Conservation (phyloP, 2,888 invertebrate species). For the Drosophila lacicola region DNA sequence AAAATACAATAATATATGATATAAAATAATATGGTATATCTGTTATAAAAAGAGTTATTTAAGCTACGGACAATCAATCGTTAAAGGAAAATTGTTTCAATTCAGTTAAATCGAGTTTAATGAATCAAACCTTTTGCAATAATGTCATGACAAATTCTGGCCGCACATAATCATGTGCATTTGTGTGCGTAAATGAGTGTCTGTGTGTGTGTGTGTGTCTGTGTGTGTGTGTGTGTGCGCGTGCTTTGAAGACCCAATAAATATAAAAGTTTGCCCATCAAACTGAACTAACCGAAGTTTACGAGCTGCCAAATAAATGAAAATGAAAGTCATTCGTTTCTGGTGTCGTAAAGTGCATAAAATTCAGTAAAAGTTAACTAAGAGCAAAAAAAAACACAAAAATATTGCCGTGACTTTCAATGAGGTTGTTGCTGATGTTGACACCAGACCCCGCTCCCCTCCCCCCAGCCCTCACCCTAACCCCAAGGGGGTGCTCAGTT, state of each 20-base stretch:
- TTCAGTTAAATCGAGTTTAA: too few species aligned
- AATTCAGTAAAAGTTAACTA: slow-evolving; percentile 10
- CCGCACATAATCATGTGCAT: neutral
- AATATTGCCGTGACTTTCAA: too few species aligned
- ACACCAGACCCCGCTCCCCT: neutral
- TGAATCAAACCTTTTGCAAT: too few species aligned
- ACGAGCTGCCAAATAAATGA: slow-evolving; percentile 34
- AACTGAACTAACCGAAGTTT: slow-evolving; percentile 11
- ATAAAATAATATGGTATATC: too few species aligned
- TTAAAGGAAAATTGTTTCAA: too few species aligned
- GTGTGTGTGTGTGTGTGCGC: neutral
- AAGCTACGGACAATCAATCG: too few species aligned
- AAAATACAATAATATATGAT: too few species aligned
- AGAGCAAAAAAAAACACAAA: neutral
- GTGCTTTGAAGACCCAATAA: slow-evolving; percentile 6
- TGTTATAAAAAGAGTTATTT: too few species aligned
- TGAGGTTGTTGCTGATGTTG: neutral
- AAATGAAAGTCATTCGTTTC: slow-evolving; percentile 10
- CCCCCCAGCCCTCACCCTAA: neutral
- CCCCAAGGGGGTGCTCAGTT: too few species aligned
- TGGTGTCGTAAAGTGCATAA: slow-evolving; percentile 24
- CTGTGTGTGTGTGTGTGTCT: neutral
- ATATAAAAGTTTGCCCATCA: slow-evolving; percentile 27
- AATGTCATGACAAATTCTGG: too few species aligned
- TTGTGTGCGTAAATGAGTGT: too few species aligned